phyloP scores from a whole-genome alignment of 2,113 vertebrate species.

The Thryonomys swinderianus region DNA sequence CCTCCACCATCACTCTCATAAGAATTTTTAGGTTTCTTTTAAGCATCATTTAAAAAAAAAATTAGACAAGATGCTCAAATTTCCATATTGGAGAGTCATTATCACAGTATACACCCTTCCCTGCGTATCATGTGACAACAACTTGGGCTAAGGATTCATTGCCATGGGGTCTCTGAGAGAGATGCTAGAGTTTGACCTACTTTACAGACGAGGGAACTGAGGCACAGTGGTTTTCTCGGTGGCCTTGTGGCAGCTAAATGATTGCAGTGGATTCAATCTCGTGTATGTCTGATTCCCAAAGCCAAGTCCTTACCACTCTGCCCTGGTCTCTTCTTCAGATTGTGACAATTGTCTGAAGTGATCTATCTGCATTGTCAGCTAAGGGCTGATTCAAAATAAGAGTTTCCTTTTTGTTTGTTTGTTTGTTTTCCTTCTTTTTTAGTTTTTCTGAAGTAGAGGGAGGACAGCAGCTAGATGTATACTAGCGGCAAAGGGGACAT shows the following conservation, averaged over 20 bases:
- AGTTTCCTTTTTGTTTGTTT: background rate
- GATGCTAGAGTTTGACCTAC: background rate
- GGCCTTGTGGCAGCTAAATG: background rate
- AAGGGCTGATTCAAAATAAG: background rate
- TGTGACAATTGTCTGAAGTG: background rate
- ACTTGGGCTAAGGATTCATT: background rate
- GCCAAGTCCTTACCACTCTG: background rate
- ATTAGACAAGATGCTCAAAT: background rate
- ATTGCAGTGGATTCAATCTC: background rate
- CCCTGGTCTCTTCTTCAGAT: background rate
- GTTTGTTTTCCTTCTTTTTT: no score
- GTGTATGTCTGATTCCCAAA: background rate
- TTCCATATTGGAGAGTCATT: background rate
- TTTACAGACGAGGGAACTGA: background rate
- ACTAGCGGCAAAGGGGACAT: background rate
- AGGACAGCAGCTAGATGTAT: background rate
- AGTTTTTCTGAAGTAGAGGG: background rate
- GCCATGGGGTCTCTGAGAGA: background rate
- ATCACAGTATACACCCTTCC: background rate
- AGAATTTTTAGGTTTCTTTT: background rate
- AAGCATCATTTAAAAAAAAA: background rate
- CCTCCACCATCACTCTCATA: background rate
- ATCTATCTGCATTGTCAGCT: background rate
- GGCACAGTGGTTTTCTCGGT: background rate
- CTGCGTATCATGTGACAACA: background rate